These are phyloP conservation scores for Seira ritae DNA, from an alignment of 2,888 invertebrate species.

Conservation along the genomic window DNA sequence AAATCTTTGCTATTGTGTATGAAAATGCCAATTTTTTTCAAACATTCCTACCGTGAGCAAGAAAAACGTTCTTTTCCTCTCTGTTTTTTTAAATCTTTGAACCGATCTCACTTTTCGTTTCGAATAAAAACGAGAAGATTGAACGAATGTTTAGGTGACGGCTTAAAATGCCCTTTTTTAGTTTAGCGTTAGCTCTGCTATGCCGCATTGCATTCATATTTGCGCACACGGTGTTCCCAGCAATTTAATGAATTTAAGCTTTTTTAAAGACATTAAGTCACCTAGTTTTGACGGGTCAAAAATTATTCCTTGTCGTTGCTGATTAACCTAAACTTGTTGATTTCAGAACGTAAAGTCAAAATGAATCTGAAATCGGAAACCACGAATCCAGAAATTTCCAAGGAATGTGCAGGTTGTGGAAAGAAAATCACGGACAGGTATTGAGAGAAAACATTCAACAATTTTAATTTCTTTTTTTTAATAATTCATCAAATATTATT, in stretches of 20 bases:
- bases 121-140: constrained; percentile 24
- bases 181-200: too few relatives aligned
- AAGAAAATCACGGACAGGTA: constrained; percentile 89
- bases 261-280: too few relatives aligned
- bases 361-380: constrained; percentile 73
- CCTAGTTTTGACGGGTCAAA: too few relatives aligned
- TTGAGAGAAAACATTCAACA: constrained; percentile 71
- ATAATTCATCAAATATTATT: neutral
- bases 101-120: constrained; percentile 65
- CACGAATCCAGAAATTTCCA: constrained; percentile 74
- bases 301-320: too few relatives aligned
- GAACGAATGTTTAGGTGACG: neutral
- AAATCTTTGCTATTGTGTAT: constrained; percentile 73
- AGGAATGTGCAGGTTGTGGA: constrained; percentile 90
- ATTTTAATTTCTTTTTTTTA: neutral
- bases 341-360: constrained; percentile 48
- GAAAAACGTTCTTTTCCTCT: constrained; percentile 69
- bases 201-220: too few relatives aligned
- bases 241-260: too few relatives aligned
- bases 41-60: neutral
- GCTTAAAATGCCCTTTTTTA: too few relatives aligned
- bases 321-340: too few relatives aligned
- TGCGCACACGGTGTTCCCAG: too few relatives aligned
- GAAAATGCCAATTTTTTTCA: constrained; percentile 73
- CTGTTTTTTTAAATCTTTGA: constrained; percentile 52